Conservation (phyloP, 2,888 invertebrate species). For the Phoenoteleia sp. region DNA sequence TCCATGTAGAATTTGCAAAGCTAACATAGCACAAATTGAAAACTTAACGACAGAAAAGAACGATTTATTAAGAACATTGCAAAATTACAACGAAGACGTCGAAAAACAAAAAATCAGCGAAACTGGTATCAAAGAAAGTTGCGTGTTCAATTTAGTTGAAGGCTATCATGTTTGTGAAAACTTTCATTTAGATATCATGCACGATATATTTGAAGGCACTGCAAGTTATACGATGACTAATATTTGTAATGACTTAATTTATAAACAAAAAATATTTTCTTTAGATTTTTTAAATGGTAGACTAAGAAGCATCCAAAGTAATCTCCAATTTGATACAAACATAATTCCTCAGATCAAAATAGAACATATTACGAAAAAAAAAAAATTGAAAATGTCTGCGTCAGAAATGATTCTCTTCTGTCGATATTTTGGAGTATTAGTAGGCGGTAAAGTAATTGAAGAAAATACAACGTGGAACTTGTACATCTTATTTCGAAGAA, state of each 20-base stretch:
- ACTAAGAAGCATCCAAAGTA: conserved; percentile 8
- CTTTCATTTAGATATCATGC: conserved; percentile 20
- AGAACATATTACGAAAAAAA: conserved; percentile 11
- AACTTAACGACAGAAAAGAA: too few relatives aligned
- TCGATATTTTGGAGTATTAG: conserved; percentile 11
- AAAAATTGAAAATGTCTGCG: conserved; percentile 36
- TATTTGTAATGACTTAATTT: conserved; percentile 40
- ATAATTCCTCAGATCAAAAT: conserved; percentile 44
- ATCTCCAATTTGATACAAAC: conserved; percentile 15
- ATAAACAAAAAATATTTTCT: conserved; percentile 28
- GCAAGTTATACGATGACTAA: neutral
- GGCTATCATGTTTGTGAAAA: conserved; percentile 33
- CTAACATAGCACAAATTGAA: too few relatives aligned
- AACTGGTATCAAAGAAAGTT: too few relatives aligned
- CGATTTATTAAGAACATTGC: too few relatives aligned
- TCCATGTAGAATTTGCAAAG: too few relatives aligned
- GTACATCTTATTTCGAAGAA: conserved; percentile 33
- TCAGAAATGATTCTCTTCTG: conserved; percentile 14
- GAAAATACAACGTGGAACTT: conserved; percentile 29
- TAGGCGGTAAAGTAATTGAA: neutral
- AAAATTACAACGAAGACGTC: too few relatives aligned
- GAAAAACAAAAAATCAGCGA: too few relatives aligned
- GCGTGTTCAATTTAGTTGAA: neutral
- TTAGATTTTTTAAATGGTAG: conserved; percentile 39
- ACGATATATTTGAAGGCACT: neutral